phyloP scores from a whole-genome alignment of 2,797 vertebrate species.

The Channallabes apus region DNA sequence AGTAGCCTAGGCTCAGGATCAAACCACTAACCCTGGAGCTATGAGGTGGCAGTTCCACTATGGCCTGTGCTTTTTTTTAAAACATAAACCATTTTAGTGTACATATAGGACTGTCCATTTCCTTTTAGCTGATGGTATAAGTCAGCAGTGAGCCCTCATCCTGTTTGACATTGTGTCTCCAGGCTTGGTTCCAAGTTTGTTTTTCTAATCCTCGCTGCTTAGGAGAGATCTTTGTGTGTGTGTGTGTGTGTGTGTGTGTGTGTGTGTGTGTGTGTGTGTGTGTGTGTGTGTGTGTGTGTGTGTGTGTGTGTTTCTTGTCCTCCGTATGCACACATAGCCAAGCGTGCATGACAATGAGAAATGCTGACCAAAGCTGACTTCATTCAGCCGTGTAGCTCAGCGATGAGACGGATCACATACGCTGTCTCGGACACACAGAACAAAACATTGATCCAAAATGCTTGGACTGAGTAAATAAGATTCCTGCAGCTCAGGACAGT shows the following conservation, averaged over 20 bases:
- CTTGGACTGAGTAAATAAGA: constrained; percentile 11
- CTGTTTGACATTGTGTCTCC: constrained; percentile 46
- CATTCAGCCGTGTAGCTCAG: constrained; percentile 36
- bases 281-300: constrained; percentile 29
- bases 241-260: constrained; percentile 29
- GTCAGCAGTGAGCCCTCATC: constrained; percentile 37
- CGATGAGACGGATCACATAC: constrained; percentile 28
- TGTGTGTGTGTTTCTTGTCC: constrained; percentile 24
- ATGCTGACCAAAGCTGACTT: constrained; percentile 40
- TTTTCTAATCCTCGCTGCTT: constrained; percentile 44
- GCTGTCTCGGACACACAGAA: constrained; percentile 1
- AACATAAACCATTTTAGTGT: not conserved
- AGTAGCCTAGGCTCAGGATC: not conserved
- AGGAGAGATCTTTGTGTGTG: constrained; percentile 9
- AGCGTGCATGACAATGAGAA: constrained; percentile 50
- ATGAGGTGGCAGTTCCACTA: not conserved
- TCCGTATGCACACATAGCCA: constrained; percentile 9
- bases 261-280: constrained; percentile 24
- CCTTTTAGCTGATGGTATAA: not conserved
- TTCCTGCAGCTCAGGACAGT: not conserved
- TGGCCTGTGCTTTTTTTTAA: not conserved
- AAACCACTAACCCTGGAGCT: not conserved
- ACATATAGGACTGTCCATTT: not conserved
- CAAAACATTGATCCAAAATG: constrained; percentile 17
- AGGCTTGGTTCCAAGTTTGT: constrained; percentile 40